Evolutionary conservation across 2,113 vertebrate species (phyloP).

Genomic region (Glaucidium brasilianum): DNA sequence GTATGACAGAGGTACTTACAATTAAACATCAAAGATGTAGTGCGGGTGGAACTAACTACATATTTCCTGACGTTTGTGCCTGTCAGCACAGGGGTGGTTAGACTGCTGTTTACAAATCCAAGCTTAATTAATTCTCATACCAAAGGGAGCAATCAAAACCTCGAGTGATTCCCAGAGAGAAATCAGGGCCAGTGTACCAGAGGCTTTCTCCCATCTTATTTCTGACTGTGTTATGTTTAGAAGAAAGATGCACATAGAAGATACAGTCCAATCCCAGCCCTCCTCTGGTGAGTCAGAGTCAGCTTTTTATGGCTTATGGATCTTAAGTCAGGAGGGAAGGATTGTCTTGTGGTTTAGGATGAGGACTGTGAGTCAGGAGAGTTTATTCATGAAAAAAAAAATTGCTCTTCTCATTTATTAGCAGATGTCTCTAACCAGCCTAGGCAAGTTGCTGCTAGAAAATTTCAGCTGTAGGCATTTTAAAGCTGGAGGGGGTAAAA

Average conservation of each 20-base stretch:
- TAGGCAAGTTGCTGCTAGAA: neutral
- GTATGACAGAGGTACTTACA: neutral
- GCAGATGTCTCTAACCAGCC: neutral
- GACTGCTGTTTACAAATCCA: neutral
- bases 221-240: neutral
- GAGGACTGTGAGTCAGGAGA: slow-evolving; percentile 4
- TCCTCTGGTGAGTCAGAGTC: slow-evolving; percentile 9
- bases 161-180: neutral
- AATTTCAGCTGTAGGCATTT: neutral
- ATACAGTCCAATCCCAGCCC: neutral
- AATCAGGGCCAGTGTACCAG: neutral
- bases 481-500: neutral
- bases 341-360: neutral
- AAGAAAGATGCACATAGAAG: neutral
- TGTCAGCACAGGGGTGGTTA: neutral
- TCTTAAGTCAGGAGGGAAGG: neutral
- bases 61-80: neutral
- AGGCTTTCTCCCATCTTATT: neutral
- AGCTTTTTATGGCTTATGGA: neutral
- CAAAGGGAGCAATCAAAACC: neutral
- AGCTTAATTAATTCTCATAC: neutral
- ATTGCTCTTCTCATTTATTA: neutral
- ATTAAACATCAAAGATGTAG: slow-evolving; percentile 8
- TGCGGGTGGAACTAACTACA: neutral
- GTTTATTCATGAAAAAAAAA: neutral